Evolutionary conservation across 1,140 invertebrate genomes (phyloP), one percentile per base, ranked within the genome.

Genomic region (Mactra quadrangularis): DNA sequence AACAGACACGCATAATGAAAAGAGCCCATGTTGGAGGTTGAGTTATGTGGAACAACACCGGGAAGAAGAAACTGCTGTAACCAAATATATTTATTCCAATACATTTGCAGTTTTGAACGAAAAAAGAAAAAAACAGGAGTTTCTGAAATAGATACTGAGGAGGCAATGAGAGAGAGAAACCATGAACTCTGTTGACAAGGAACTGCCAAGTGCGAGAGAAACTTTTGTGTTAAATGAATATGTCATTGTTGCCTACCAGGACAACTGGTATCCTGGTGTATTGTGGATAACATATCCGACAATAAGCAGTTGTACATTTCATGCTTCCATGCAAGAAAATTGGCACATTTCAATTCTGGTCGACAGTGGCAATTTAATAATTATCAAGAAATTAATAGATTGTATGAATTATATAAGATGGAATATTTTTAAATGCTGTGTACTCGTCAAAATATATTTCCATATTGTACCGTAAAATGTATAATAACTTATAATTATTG

Each of bases 191-290:
- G n/a, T n/a, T n/a, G n/a, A n/a, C n/a, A n/a, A n/a, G n/a, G n/a
- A n/a, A n/a, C n/a, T 4, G 13, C 59, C 59, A 17, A 62, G 17
- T 31, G n/a, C 59, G 4, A 59, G 22, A 4, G 27, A 59, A 22
- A 60, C 11, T 60, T 35, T 60, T 7, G 33, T n/a, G 15, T 2
- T 60, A 13, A n/a, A n/a, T 3, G 68, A 71, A 25, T 71, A 29
- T 55, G 27, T 71, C 0, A 47, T 19, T 38, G 50, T 71, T 53
- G 68, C 68, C 22, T 71, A 71, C 27, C 50, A 71, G 29, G 68
- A 71, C 50, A 55, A 52, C 52, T 71, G 68, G 68, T 71, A 71
- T 22, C 68, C 68, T 71, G 68, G 68, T 9, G 52, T 22, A 33
- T 71, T 11, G 47, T 29, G 33, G 31, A 71, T 33, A n/a, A 33